Base-by-base conservation (phyloP, 1,140 invertebrate species). In the Drosophila melanogaster region DNA sequence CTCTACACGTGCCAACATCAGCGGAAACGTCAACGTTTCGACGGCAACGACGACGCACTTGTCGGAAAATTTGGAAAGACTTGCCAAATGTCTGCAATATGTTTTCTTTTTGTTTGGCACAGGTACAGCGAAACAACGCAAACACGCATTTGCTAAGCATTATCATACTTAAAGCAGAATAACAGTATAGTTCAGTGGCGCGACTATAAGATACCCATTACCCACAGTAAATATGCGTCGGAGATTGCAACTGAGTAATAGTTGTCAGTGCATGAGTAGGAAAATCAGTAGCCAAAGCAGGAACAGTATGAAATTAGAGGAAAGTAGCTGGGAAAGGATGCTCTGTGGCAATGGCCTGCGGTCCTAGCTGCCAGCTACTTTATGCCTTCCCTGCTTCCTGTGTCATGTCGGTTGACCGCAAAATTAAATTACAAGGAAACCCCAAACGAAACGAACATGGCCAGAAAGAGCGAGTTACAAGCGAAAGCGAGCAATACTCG, bases 391-490 rank as follows among this genome's bases (percentile, higher is more conserved):
- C 15, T 70, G 73, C 75, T 73, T 84, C 66, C 74, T 78, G 78
- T 81, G 65, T 64, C 83, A 87, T 62, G 78, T 86, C 72, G 83
- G 83, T 79, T 87, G 84, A 77, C 83, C 83, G 84, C 83, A 87
- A 87, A 71, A 87, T 87, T 87, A 87, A 87, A 87, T 87, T 87
- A 87, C 76, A 79, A 83, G 78, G 81, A 89, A 86, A 67, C 66
- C 74, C 37, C 67, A 67, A 75, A 65, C 49, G 51, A 56, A 64
- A 69, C n/a, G n/a, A 86, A 75, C 69, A 47, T 57, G 73, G 73
- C 77, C 73, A 81, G 65, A 65, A 65, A 69, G 66, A 80, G 74
- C 81, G 69, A 81, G 74, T 71, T 81, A 73, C 67, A 47, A 60
- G 54, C 47, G 67, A 65, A 58, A 78, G 44, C 59, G 40, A 55